Base-by-base conservation (phyloP, 1,140 invertebrate genomes). In the Ceratosolen fusciceps region DNA sequence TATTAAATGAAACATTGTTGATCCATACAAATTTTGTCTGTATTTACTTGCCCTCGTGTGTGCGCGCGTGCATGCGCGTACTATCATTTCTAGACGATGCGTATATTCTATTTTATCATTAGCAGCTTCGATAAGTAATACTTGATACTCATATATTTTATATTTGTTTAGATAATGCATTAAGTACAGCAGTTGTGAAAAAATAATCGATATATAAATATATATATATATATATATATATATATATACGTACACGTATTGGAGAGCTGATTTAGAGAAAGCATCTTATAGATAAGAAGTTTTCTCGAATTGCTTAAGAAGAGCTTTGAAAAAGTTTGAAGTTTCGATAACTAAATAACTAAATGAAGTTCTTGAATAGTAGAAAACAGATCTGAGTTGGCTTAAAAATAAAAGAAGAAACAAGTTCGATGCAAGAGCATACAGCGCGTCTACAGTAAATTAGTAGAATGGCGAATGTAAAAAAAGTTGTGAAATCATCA, bases 381-480 rank as follows among this genome's bases (percentile, higher is more conserved):
- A 39, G 21, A 76, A 76, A 76, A 37, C 74, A 43, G 26, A 54
- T 73, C 16, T 10, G 52, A 58, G 52, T 12, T 16, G 0, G 8
- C 16, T 21, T n/a, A 16, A 71, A 71, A 24, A 31, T 52, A 52
- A 52, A 52, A 52, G 49, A 52, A 52, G 49, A 8, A 8, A 21
- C 49, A 19, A 43, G n/a, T 43, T 74, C 12, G 4, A 26, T 2
- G 14, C 34, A 29, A 62, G 60, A 21, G 72, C 3, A 29, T 31
- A 26, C 47, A 67, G n/a, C 19, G 26, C 39, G 8, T 0, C 21
- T n/a, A 24, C 34, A 52, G 16, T 24, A 39, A 70, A 77, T 77
- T 77, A 77, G 60, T 43, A 34, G 47, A 70, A 70, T 70, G 54
- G 62, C 39, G 29, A 52, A 34, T n/a, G 10, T 5, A 39, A 65